Percentiles rank a stretch among this genome's conserved stretches.
These are phyloP conservation scores for Nomada hirtipes DNA, from an alignment of 2,888 invertebrate species.

Conservation along the genomic window DNA sequence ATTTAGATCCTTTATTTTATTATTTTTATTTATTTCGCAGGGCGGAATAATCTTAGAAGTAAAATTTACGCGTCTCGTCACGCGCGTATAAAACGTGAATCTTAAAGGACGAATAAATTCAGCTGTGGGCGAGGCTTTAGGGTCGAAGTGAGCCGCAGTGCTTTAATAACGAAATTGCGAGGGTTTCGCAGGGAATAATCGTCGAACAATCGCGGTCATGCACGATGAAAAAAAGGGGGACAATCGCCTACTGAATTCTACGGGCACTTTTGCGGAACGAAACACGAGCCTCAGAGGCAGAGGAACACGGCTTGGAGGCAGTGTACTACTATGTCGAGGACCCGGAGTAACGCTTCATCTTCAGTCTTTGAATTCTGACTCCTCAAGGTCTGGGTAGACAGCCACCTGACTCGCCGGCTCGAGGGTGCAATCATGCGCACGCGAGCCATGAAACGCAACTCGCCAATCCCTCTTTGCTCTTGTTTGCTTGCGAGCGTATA, in stretches of 20 bases:
- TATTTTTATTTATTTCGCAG: no score
- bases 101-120: background rate
- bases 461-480: constrained; percentile 43
- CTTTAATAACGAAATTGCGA: constrained; percentile 58
- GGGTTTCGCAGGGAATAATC: constrained; percentile 50
- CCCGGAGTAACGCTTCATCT: constrained; percentile 62
- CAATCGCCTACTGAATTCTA: constrained; percentile 46
- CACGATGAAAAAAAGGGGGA: constrained; percentile 27
- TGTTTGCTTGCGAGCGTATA: constrained; percentile 44
- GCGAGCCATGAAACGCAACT: constrained; percentile 70
- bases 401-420: constrained; percentile 79
- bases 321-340: constrained; percentile 55
- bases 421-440: constrained; percentile 80
- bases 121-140: constrained; percentile 15
- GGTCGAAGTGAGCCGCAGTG: constrained; percentile 7
- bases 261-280: constrained; percentile 52
- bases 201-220: constrained; percentile 43
- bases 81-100: background rate
- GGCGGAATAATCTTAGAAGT: no score
- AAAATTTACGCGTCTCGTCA: background rate
- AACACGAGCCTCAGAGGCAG: constrained; percentile 52
- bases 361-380: constrained; percentile 73
- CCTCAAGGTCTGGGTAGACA: constrained; percentile 70
- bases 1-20: no score
- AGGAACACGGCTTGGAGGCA: constrained; percentile 63